Base-by-base conservation (phyloP, 2,888 invertebrate genomes). In the Acrobasis repandana region DNA sequence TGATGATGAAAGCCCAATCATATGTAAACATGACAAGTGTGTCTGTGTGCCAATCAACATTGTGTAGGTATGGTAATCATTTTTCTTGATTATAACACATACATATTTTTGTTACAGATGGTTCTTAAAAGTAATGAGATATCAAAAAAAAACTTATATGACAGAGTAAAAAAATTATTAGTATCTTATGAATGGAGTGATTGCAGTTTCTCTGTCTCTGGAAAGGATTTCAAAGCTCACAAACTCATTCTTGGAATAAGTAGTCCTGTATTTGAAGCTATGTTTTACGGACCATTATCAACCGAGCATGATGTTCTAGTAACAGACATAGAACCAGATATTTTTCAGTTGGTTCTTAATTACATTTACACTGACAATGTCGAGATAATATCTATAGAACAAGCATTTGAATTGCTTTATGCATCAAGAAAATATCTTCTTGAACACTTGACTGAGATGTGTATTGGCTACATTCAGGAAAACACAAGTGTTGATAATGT, bases 251-350 rank as follows among this genome's bases (percentile, higher is more conserved):
- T 95, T 69, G 94, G 94, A n/a, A 93, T 93, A 62, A 93, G 93
- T 70, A 95, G 95, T 76, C 95, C 95, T 9, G 95, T 95, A 43
- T 95, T 95, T 85, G 94, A 95, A 81, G 94, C 94, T 33, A 94
- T 95, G 94, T 92, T 95, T 66, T 95, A 93, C 82, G 95, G 95
- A 0, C 93, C 94, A 14, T 72, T 95, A 71, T 93, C 94, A 43
- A 85, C 86, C 62, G 78, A 84, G 67, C 80, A 84, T 56, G 86
- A 90, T 67, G 93, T 94, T 63, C 75, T 80, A 56, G 89, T 95
- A 62, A 90, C 92, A 62, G 95, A 95, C 74, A 93, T 95, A 63
- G 92, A 93, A 70, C 92, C 94, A 33, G 90, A 92, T 59, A 93
- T 93, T 67, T 95, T 95, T 81, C 93, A 93, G 74, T 86, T 93